Base-by-base conservation (phyloP, 2,113 vertebrate species). In the Capra hircus region DNA sequence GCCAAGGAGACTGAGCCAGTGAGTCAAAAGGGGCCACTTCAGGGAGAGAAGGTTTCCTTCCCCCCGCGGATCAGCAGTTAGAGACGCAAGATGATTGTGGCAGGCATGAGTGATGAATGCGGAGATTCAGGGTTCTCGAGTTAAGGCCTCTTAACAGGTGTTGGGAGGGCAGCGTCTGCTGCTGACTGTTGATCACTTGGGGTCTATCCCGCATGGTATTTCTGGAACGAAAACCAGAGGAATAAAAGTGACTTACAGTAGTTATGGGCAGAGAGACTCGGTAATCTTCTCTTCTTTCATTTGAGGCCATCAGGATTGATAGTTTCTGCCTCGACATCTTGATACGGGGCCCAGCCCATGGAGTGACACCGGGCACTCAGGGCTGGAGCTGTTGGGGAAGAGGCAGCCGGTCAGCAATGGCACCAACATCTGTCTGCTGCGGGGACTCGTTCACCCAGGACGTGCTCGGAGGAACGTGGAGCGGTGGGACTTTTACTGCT, bases 401-500 rank as follows among this genome's bases (percentile, higher is more conserved):
- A 33, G 11, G 28, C 0, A 16, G 25, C 67, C 6, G 0, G 2
- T 15, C 5, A 14, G 8, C 45, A 27, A 10, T 0, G 1, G 48
- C 0, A 1, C 8, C 6, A 6, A 15, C 27, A 60, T 12, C 2
- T 2, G 0, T 17, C 62, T 19, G 23, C 27, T 50, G 25, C 0
- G 4, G 48, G 30, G 0, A 25, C 17, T 36, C 14, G 0, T 25
- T 3, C 11, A 21, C 45, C 50, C 5, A 21, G 16, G 30, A 60
- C 0, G 5, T 2, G 19, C 53, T 9, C 8, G 0, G 21, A n/a
- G 33, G 8, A 25, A 1, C 0, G 0, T 11, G 23, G 15, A 14
- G n/a, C 17, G 6, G 40, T 50, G 25, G 5, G 33, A 14, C 21
- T 74, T 25, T 23, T 23, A 1, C 19, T 4, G 27, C 33, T 0